A percentile compares a stretch with the other conserved stretches of the same genome.
Conservation (phyloP, 2,888 invertebrate genomes). For the Acrocyrtus sp. region DNA sequence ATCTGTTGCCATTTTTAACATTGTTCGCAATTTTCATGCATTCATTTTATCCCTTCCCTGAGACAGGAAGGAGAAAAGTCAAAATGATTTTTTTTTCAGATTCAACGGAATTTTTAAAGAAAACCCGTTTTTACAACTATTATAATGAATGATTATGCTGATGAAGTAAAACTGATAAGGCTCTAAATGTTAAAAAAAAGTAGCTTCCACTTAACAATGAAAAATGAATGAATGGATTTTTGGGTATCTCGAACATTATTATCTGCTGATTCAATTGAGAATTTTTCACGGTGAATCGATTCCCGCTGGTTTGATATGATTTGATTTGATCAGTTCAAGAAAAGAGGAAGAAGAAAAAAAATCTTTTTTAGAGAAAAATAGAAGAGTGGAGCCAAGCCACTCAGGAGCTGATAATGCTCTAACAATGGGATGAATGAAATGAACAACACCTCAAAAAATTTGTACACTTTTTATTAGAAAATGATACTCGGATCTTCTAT, state of each 20-base stretch:
- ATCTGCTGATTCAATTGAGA: slow-evolving; percentile 29
- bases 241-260: too few relatives aligned
- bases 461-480: slow-evolving; percentile 10
- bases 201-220: too few relatives aligned
- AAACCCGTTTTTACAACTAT: slow-evolving; percentile 12
- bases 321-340: slow-evolving; percentile 32
- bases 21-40: slow-evolving; percentile 2
- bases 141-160: neutral
- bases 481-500: too few relatives aligned
- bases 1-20: neutral
- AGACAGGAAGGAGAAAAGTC: too few relatives aligned
- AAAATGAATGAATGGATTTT: too few relatives aligned
- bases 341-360: slow-evolving; percentile 17
- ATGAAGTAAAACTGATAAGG: neutral
- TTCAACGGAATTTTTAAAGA: slow-evolving; percentile 4
- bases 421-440: slow-evolving; percentile 46
- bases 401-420: neutral
- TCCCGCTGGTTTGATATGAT: slow-evolving; percentile 50
- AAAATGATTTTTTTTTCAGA: neutral
- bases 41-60: neutral
- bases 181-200: slow-evolving; percentile 25
- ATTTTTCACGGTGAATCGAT: slow-evolving; percentile 53
- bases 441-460: slow-evolving; percentile 39
- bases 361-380: slow-evolving; percentile 16
- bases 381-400: slow-evolving; percentile 26